Evolutionary conservation across 2,888 invertebrate genomes (phyloP).

Genomic region (Steinernema carpocapsae): DNA sequence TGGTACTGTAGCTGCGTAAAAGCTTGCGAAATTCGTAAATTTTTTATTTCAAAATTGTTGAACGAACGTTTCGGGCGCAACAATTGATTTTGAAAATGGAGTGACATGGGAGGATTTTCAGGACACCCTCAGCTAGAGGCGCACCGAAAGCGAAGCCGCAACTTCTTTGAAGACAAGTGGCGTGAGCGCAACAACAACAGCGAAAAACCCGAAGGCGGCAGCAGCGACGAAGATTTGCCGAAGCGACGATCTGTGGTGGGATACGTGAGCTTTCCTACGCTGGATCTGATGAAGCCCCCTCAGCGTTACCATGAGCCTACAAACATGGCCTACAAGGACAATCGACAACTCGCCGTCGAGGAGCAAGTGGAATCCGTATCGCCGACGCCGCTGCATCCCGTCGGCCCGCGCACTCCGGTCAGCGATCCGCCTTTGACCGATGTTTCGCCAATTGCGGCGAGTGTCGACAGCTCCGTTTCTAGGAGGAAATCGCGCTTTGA

Average conservation of each 20-base stretch:
- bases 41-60: too few species aligned
- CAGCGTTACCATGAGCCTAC: neutral
- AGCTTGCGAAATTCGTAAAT: too few species aligned
- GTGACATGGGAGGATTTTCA: too few species aligned
- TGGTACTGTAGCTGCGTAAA: too few species aligned
- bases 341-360: neutral
- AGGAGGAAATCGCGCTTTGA: neutral
- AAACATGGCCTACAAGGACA: neutral
- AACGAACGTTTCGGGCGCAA: too few species aligned
- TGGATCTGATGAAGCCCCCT: neutral
- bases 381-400: neutral
- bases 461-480: too few species aligned
- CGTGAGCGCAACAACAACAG: too few species aligned
- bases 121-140: too few species aligned
- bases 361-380: neutral
- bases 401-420: constrained; percentile 1
- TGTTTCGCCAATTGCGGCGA: neutral
- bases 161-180: too few species aligned
- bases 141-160: too few species aligned
- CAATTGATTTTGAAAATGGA: too few species aligned
- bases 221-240: neutral
- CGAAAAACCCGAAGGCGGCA: neutral
- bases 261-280: neutral
- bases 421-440: neutral
- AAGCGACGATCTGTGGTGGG: neutral